phyloP scores from a whole-genome alignment of 2,888 invertebrate species.

The Baccha elongata region DNA sequence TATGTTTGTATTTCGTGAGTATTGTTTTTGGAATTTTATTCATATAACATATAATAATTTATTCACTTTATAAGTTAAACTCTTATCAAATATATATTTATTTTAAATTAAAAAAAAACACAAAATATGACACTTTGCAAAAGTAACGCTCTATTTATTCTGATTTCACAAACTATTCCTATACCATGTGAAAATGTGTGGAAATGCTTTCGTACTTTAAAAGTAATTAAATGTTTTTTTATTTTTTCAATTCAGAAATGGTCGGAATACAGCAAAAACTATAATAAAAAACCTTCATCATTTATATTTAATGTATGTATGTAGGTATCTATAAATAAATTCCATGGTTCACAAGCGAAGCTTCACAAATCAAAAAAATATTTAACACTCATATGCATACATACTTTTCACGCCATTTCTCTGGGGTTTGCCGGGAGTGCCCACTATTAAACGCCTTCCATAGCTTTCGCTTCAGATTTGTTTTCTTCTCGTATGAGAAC shows the following conservation, averaged over 20 bases:
- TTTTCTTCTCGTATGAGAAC: conserved; percentile 61
- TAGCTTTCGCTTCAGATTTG: conserved; percentile 59
- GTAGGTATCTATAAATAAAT: no score
- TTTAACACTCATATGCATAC: conserved; percentile 25
- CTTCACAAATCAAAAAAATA: conserved; percentile 57
- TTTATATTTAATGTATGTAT: no score
- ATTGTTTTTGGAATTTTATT: no score
- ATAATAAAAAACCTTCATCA: conserved; percentile 31
- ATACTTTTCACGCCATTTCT: conserved; percentile 62
- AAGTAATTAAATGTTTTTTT: conserved; percentile 24
- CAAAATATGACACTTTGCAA: conserved; percentile 29
- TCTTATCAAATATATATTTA: no score
- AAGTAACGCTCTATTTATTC: conserved; percentile 31
- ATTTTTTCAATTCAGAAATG: conserved; percentile 19
- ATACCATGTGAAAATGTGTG: no score
- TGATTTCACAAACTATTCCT: not conserved
- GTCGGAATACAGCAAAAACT: conserved; percentile 21
- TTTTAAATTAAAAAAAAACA: no score
- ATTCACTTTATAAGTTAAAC: no score
- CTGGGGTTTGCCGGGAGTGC: conserved; percentile 46
- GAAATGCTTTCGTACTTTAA: no score
- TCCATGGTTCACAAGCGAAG: conserved; percentile 16
- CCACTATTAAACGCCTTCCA: conserved; percentile 63
- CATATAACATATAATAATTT: no score
- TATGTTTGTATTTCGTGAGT: no score